Conservation (phyloP, 2,113 vertebrate genomes). For the Ophthalmolycus amberensis region DNA sequence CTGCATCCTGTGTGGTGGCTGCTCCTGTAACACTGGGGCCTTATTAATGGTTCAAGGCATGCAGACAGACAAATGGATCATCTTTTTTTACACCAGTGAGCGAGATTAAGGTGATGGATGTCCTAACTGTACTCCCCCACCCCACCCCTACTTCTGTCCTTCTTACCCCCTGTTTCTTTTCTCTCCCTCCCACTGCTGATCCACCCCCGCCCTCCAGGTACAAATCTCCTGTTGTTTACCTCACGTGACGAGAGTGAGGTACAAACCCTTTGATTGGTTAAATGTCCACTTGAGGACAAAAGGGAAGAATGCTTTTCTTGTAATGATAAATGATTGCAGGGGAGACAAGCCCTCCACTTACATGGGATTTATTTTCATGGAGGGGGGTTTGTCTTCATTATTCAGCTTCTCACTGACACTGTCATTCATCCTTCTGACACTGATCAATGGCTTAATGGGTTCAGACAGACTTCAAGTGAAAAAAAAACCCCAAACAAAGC, state of each 20-base stretch:
- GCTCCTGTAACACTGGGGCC: constrained; percentile 47
- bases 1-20: constrained; percentile 28
- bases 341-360: constrained; percentile 58
- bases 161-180: constrained; percentile 21
- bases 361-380: constrained; percentile 55
- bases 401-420: constrained; percentile 47
- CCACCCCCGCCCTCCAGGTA: constrained; percentile 67
- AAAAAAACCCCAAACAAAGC: constrained; percentile 7
- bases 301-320: constrained; percentile 61
- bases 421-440: constrained; percentile 44
- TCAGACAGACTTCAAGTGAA: constrained; percentile 23
- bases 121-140: constrained; percentile 35
- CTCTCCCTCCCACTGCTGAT: constrained; percentile 48
- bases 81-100: constrained; percentile 49
- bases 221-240: constrained; percentile 71
- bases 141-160: constrained; percentile 3
- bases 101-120: constrained; percentile 73
- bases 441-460: constrained; percentile 50
- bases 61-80: constrained; percentile 53
- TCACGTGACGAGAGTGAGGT: constrained; percentile 42
- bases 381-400: constrained; percentile 35
- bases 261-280: constrained; percentile 65
- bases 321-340: constrained; percentile 68
- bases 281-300: constrained; percentile 61
- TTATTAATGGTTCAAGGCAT: constrained; percentile 54